Evolutionary conservation across 2,888 invertebrate genomes (phyloP).

Genomic region (Perithous albicinctus): DNA sequence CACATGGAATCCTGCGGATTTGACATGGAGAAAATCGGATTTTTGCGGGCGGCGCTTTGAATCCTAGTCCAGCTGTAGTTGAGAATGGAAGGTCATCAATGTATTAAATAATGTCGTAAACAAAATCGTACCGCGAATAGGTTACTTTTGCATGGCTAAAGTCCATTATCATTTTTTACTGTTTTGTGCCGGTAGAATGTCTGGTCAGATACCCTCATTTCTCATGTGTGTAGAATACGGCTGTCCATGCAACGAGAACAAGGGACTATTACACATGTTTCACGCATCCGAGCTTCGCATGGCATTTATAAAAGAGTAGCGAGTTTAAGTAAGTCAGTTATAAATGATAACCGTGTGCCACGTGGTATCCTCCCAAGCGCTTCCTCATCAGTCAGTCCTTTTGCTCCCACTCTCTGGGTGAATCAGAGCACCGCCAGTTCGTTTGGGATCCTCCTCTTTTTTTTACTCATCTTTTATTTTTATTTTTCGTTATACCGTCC

Average conservation of each 20-base stretch:
- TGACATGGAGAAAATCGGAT: too few species aligned
- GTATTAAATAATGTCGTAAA: too few species aligned
- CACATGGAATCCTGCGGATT: too few species aligned
- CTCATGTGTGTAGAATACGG: not conserved
- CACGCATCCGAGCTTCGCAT: not conserved
- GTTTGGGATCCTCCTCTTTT: conserved; percentile 73
- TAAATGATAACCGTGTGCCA: not conserved
- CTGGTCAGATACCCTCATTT: too few species aligned
- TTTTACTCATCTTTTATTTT: not conserved
- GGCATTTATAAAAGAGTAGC: not conserved
- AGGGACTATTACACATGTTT: not conserved
- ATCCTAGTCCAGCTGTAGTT: too few species aligned
- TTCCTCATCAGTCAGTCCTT: conserved; percentile 26
- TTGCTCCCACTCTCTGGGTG: conserved; percentile 73
- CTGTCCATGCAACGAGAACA: not conserved
- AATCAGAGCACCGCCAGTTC: conserved; percentile 81
- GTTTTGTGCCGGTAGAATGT: too few species aligned
- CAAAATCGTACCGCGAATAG: too few species aligned
- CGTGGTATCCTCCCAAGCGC: not conserved
- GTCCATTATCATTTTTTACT: too few species aligned
- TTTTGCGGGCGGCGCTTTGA: too few species aligned
- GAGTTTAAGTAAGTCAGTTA: not conserved
- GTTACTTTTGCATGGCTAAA: too few species aligned
- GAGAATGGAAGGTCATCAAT: too few species aligned
- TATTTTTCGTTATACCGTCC: conserved; percentile 17